Base-by-base conservation (phyloP, 2,888 invertebrate species). In the Spodoptera exigua region DNA sequence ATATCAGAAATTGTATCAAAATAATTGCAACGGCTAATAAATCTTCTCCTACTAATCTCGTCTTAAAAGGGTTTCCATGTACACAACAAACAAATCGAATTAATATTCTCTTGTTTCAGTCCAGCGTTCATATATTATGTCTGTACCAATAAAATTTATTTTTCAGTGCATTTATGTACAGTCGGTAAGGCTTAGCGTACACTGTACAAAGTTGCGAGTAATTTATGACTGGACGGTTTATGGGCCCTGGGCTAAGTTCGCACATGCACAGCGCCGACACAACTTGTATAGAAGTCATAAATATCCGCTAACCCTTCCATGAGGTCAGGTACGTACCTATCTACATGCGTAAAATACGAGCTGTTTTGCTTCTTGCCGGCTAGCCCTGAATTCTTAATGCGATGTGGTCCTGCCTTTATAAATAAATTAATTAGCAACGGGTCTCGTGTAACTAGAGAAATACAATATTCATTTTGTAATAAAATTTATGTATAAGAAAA, bases 171-270 rank as follows among this genome's bases (percentile, higher is more conserved):
- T 76, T 70, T 61, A 47, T 67, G 74, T 63, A 61, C 58, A 59
- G 51, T 63, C 74, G 74, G 76, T 78, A 81, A 83, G 80, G 74
- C 68, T 67, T 78, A 72, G 63, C 79, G 80, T 77, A 82, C 81
- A 83, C 79, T 51, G 76, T 83, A 91, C 93, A 93, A 91, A 89
- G 93, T 92, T 92, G 92, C 88, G 73, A 69, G 82, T 91, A 90
- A 93, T 93, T 93, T 93, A 93, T 86, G 87, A 69, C 81, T 71
- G 76, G 70, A 70, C 75, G 75, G 81, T 92, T 92, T 93, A 92
- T 89, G 84, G 79, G 76, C 82, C 79, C 82, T 76, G 88, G 87
- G 78, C 85, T 82, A 85, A 89, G 89, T 90, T 92, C 89, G 89
- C 92, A 91, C 89, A 91, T 92, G 88, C 85, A 73, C 75, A 76